Percentiles rank a stretch among this genome's conserved stretches.
These are phyloP conservation scores for Leptestheria dahalacensis DNA, from an alignment of 1,140 invertebrate genomes.

Conservation along the genomic window DNA sequence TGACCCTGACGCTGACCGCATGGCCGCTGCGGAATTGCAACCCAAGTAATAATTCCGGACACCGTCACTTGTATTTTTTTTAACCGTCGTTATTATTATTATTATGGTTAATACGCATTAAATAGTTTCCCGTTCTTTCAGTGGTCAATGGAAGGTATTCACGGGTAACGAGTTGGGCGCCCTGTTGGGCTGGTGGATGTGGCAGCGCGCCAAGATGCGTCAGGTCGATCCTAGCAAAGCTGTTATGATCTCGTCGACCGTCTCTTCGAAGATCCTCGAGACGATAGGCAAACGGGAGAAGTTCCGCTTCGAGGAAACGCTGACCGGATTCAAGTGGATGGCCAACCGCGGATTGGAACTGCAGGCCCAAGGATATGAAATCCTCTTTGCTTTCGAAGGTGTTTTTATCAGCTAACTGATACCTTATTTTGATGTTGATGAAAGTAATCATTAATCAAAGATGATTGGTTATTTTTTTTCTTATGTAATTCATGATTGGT, in stretches of 20 bases:
- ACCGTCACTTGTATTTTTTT: not conserved
- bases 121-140: conserved; percentile 26
- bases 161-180: conserved; percentile 91
- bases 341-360: conserved; percentile 73
- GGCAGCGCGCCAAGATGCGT: conserved; percentile 36
- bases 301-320: conserved; percentile 57
- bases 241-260: conserved; percentile 83
- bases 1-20: conserved; percentile 94
- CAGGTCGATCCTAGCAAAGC: conserved; percentile 32
- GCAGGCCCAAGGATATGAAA: conserved; percentile 43
- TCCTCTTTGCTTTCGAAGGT: conserved; percentile 88
- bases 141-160: conserved; percentile 76
- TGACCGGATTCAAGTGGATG: conserved; percentile 99
- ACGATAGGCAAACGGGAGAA: conserved; percentile 64
- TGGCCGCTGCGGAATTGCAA: conserved; percentile 70
- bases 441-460: no score
- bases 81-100: conserved; percentile 7
- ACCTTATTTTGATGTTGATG: no score
- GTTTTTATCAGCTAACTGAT: no score
- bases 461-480: no score
- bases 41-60: conserved; percentile 32
- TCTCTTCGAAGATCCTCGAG: conserved; percentile 90
- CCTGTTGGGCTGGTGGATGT: conserved; percentile 87
- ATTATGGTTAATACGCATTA: no score
- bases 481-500: not conserved